Base-by-base conservation (phyloP, 2,797 vertebrate species). In the Neomorphus geoffroyi region DNA sequence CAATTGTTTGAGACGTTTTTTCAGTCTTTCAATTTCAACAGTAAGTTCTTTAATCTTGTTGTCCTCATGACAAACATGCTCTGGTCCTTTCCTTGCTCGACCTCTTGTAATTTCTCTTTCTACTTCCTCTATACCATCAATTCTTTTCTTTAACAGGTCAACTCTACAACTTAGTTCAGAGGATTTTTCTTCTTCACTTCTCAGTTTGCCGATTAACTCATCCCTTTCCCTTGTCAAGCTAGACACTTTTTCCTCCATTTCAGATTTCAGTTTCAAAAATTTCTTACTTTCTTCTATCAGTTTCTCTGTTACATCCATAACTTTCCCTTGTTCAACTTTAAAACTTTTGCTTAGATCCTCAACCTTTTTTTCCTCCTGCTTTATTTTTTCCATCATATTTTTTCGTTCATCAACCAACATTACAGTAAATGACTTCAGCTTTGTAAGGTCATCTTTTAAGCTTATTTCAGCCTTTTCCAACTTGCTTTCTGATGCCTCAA, bases 221-320 rank as follows among this genome's bases (percentile, higher is more conserved):
- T 99, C 98, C 81, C 98, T 98, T 96, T 99, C 99, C 79, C 98
- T 98, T 7, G 96, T 97, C 80, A 99, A 97, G 39, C 39, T 89
- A 9, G 98, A 98, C n/a, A 99, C 98, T 83, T 98, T 98, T 26
- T 98, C 97, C 88, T 99, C 99, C 99, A 99, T 99, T 93, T 99
- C 99, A 1, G 99, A 98, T 93, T 99, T 99, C 89, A 99, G 93
- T 91, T 98, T 99, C 77, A 99, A 97, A 88, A 99, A 98, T 88
- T 98, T 99, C 93, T 99, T 99, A 96, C 99, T 99, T 97, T 99
- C 99, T 86, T 99, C 99, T 8, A 99, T 99, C 91, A 99, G 96
- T 92, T 99, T 99, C 96, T 99, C 99, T 2, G 99, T 99, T 46
- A 99, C 99, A 61, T 99, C 98, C 91, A 98, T 99, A 50, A 99